Evolutionary conservation across 2,113 vertebrate genomes (phyloP).

Genomic region (Zingel zingel): DNA sequence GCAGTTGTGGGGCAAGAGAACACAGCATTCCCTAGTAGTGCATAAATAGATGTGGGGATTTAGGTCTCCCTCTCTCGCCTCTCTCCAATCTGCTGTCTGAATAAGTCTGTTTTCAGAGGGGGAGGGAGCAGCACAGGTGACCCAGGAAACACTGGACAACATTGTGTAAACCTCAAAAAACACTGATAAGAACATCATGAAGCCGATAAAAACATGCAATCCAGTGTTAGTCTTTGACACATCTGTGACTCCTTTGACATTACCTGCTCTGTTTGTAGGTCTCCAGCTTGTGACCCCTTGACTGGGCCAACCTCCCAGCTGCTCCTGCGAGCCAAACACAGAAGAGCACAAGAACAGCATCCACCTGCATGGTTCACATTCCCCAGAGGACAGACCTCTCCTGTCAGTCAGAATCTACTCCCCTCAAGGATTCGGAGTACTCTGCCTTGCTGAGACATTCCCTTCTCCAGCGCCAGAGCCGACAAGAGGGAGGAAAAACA

Average conservation of each 20-base stretch:
- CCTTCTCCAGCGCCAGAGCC: constrained; percentile 65
- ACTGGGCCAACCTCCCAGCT: constrained; percentile 71
- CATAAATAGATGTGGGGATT: constrained; percentile 80
- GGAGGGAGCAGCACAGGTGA: constrained; percentile 65
- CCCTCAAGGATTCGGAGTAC: constrained; percentile 58
- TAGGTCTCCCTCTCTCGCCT: constrained; percentile 73
- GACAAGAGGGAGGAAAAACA: constrained; percentile 55
- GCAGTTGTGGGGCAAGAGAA: constrained; percentile 71
- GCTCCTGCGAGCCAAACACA: constrained; percentile 75
- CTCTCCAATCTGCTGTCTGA: constrained; percentile 76
- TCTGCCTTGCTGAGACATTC: constrained; percentile 75
- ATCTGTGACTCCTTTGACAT: constrained; percentile 15
- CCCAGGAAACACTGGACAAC: constrained; percentile 65
- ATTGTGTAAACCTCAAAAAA: constrained; percentile 36
- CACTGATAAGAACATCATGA: constrained; percentile 1
- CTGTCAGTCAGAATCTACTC: constrained; percentile 77
- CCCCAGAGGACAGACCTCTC: constrained; percentile 69
- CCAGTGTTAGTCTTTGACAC: neutral
- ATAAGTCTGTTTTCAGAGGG: constrained; percentile 49
- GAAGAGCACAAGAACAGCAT: constrained; percentile 79
- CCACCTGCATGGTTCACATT: constrained; percentile 85
- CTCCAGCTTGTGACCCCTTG: constrained; percentile 78
- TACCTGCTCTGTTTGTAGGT: constrained; percentile 85
- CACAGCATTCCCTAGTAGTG: constrained; percentile 64
- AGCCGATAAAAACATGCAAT: neutral